Conservation (phyloP, 2,797 vertebrate species). For the Schizopygopsis malacanthus region DNA sequence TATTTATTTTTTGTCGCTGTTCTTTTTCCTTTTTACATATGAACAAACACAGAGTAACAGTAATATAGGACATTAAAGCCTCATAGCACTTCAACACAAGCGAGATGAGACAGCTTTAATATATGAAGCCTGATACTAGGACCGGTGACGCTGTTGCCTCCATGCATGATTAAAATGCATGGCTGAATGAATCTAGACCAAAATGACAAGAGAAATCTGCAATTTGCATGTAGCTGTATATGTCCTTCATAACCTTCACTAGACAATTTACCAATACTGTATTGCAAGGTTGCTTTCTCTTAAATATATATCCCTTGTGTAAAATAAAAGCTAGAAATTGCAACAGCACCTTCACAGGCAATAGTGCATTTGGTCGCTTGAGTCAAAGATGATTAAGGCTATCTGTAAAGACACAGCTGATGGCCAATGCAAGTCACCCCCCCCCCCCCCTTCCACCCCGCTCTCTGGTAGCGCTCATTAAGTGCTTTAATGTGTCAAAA, state of each 20-base stretch:
- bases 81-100: conserved; percentile 34
- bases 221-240: conserved; percentile 28
- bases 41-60: conserved; percentile 52
- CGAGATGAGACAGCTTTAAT: conserved; percentile 40
- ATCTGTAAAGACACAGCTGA: conserved; percentile 64
- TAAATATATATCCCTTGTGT: conserved; percentile 58
- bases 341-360: conserved; percentile 76
- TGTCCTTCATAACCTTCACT: conserved; percentile 15
- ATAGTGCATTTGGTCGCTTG: conserved; percentile 85
- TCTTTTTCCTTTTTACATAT: conserved; percentile 64
- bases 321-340: conserved; percentile 73
- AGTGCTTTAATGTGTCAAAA: conserved; percentile 10
- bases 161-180: conserved; percentile 19
- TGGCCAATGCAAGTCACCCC: conserved; percentile 74
- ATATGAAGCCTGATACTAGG: conserved; percentile 42
- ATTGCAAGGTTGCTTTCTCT: conserved; percentile 51
- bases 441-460: neutral
- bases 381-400: conserved; percentile 78
- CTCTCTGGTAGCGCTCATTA: conserved; percentile 34
- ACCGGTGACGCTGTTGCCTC: neutral
- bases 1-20: neutral
- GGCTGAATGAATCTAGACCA: conserved; percentile 24
- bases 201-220: conserved; percentile 37
- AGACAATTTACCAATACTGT: conserved; percentile 50
- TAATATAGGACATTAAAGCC: conserved; percentile 30